A percentile compares a stretch with the other conserved stretches of the same genome.
phyloP scores from a whole-genome alignment of 2,888 invertebrate species.

The Willowsia nigromaculata region DNA sequence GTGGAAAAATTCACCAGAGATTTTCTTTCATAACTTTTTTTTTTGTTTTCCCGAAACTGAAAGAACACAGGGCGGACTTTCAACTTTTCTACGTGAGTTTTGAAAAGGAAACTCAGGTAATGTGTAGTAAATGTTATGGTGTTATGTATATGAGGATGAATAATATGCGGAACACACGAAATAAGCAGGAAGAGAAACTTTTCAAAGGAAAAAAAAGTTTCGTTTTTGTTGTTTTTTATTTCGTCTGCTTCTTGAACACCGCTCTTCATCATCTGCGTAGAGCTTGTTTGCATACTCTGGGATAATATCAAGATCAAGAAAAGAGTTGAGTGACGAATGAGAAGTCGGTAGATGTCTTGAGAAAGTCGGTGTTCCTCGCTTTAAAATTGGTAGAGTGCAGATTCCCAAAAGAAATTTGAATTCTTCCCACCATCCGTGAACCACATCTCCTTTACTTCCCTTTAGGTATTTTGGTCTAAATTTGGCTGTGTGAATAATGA shows the following conservation, averaged over 20 bases:
- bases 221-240: not conserved
- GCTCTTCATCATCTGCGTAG: conserved; percentile 20
- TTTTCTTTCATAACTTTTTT: conserved; percentile 3
- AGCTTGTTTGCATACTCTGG: conserved; percentile 16
- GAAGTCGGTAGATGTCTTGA: not conserved
- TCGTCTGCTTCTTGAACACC: not conserved
- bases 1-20: not conserved
- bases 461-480: not conserved
- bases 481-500: conserved; percentile 43
- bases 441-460: not conserved
- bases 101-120: conserved; percentile 9
- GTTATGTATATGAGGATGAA: not conserved
- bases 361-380: not conserved
- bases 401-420: not conserved
- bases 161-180: conserved; percentile 11
- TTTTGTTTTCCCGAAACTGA: not conserved
- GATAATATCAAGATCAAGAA: too few species aligned
- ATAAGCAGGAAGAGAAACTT: not conserved
- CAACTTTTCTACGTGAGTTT: not conserved
- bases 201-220: not conserved
- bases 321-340: too few species aligned
- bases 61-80: not conserved
- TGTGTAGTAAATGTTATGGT: too few species aligned
- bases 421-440: not conserved
- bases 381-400: not conserved